A percentile compares a stretch with the other conserved stretches of the same genome.
These are phyloP conservation scores for Acronicta aceris DNA, from an alignment of 2,888 invertebrate species.

Conservation along the genomic window DNA sequence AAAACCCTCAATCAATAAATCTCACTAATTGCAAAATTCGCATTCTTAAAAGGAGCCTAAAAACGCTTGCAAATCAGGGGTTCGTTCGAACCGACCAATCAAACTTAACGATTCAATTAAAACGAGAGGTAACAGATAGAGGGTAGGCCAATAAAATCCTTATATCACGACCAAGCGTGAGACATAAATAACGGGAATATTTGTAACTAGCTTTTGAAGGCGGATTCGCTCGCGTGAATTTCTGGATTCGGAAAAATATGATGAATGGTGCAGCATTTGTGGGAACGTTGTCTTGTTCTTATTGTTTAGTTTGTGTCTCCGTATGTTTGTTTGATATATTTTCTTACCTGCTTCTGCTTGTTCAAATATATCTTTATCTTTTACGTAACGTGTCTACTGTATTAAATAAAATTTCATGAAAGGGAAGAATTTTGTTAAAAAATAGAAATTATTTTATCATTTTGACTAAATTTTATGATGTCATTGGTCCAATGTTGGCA, in stretches of 20 bases:
- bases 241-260: constrained; percentile 44
- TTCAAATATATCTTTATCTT: not conserved
- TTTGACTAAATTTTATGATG: too few species aligned
- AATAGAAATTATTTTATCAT: too few species aligned
- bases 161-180: constrained; percentile 72
- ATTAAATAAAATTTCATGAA: too few species aligned
- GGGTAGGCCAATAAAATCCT: constrained; percentile 73
- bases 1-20: constrained; percentile 40
- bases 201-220: constrained; percentile 43
- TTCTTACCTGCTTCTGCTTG: not conserved
- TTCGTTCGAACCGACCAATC: constrained; percentile 63
- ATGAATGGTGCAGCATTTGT: constrained; percentile 68
- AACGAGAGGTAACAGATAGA: constrained; percentile 66
- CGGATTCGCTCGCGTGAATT: constrained; percentile 32
- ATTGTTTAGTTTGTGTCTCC: constrained; percentile 12
- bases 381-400: too few species aligned
- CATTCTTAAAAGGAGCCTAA: constrained; percentile 48
- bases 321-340: constrained; percentile 11
- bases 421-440: too few species aligned
- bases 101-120: constrained; percentile 76
- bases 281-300: constrained; percentile 27
- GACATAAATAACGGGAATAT: constrained; percentile 72
- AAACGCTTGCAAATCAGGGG: constrained; percentile 44
- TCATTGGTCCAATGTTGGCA: too few species aligned
- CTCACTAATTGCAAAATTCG: constrained; percentile 40